Base-by-base conservation (phyloP, 2,888 invertebrate species). In the Cataglyphis albicans region DNA sequence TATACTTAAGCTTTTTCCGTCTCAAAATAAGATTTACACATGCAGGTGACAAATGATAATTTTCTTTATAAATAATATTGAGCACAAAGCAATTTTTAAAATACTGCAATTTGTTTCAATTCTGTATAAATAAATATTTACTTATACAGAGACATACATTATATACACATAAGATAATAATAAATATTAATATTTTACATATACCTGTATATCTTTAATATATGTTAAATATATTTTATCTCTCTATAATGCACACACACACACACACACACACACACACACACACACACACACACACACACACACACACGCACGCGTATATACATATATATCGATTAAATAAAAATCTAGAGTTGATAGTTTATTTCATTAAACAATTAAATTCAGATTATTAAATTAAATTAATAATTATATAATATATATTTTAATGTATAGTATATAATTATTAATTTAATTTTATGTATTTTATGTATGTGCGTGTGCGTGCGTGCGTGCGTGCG, bases 321-420 rank as follows among this genome's bases (percentile, higher is more conserved):
- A 41, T 41, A 9, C n/a, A 55, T 41, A 41, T 41, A 41, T 41
- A 41, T 12, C 12, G 15, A 41, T 12, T 12, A 41, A 12, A 41
- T 6, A 41, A 41, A 41, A 41, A 41, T 41, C 12, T 41, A 41
- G 12, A 41, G 12, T 41, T 41, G 12, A 3, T 41, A 41, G 0
- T 41, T 12, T 41, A 12, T 41, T 12, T 41, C 12, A 41, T 12
- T 41, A 41, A 41, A 21, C 41, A 12, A 41, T 41, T 48, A 48
- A 57, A 38, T 72, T 55, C 1, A 72, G 15, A 25, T 57, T 59
- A 38, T 61, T 38, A 4, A 72, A 57, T 67, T 10, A 68, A 68
- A 29, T 68, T 12, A 1, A 32, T 12, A 12, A n/a, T 25, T 57
- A 25, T 57, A 25, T 55, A 21, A 25, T 25, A 25, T 25, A 25